A percentile compares a stretch with the other conserved stretches of the same genome.
Evolutionary conservation across 2,797 vertebrate species (phyloP).

Genomic region (Pseudochaenichthys georgianus): DNA sequence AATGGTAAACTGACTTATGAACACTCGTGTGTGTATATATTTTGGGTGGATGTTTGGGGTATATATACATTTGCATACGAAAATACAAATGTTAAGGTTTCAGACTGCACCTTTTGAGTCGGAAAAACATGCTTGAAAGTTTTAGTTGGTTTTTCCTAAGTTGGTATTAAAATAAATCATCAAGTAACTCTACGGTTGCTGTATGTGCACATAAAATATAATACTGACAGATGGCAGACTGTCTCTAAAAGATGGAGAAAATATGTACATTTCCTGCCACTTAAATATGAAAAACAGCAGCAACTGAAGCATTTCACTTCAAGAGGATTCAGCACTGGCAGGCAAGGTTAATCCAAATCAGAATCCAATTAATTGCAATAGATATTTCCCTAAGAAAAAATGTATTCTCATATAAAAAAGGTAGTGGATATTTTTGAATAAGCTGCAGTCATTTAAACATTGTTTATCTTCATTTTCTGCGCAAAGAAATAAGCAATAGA

Average conservation of each 20-base stretch:
- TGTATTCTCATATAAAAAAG: too few species aligned
- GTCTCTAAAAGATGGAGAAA: conserved; percentile 11
- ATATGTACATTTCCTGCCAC: background rate
- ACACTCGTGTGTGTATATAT: too few species aligned
- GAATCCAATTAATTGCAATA: conserved; percentile 33
- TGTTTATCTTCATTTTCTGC: background rate
- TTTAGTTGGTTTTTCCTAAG: background rate
- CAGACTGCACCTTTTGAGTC: too few species aligned
- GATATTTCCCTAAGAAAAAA: conserved; percentile 14
- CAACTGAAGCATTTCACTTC: conserved; percentile 23
- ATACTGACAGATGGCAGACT: background rate
- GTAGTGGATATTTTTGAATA: too few species aligned
- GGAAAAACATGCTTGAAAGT: too few species aligned
- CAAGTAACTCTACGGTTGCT: background rate
- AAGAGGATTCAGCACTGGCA: conserved; percentile 34
- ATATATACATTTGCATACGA: too few species aligned
- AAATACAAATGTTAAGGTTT: too few species aligned
- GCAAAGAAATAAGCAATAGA: background rate
- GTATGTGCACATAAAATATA: conserved; percentile 8
- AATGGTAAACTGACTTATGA: too few species aligned
- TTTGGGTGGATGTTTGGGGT: too few species aligned
- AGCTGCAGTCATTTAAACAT: background rate
- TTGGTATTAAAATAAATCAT: conserved; percentile 8
- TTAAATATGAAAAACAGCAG: conserved; percentile 11
- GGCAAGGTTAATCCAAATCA: conserved; percentile 34